Conservation (phyloP, 2,113 vertebrate species). For the Amblyornis subalaris region DNA sequence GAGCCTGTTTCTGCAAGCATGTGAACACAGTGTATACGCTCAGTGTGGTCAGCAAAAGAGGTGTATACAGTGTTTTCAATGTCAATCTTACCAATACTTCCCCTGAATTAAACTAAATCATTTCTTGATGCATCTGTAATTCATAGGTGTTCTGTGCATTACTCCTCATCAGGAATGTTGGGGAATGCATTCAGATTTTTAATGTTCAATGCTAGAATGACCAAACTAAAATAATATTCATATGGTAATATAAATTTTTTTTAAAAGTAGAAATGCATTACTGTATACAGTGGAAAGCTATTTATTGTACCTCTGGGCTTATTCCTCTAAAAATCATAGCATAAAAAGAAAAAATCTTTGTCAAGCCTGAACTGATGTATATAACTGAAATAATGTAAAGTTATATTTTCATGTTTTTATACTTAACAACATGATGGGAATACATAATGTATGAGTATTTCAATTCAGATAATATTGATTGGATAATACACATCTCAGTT, state of each 20-base stretch:
- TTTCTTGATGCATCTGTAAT: slow-evolving; percentile 6
- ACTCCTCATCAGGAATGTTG: slow-evolving; percentile 64
- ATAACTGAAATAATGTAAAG: slow-evolving; percentile 83
- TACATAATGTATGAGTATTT: slow-evolving; percentile 76
- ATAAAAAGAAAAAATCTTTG: slow-evolving; percentile 61
- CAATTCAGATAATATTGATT: slow-evolving; percentile 71
- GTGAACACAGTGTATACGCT: slow-evolving; percentile 6
- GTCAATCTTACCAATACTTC: neutral
- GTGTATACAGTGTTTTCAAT: slow-evolving; percentile 3
- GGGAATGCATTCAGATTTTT: slow-evolving; percentile 60
- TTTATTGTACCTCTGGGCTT: slow-evolving; percentile 76
- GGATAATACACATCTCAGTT: slow-evolving; percentile 71
- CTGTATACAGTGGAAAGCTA: slow-evolving; percentile 63
- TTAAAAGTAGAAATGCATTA: slow-evolving; percentile 44
- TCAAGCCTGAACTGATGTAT: slow-evolving; percentile 79
- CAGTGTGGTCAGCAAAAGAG: neutral
- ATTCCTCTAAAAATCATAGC: slow-evolving; percentile 71
- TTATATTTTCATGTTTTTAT: slow-evolving; percentile 88
- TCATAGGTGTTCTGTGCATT: slow-evolving; percentile 34
- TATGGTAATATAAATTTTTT: slow-evolving; percentile 56
- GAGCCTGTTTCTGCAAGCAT: neutral
- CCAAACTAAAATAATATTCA: slow-evolving; percentile 72
- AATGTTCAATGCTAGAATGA: slow-evolving; percentile 65
- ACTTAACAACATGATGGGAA: slow-evolving; percentile 72
- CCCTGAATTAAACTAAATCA: neutral